Evolutionary conservation across 2,888 invertebrate genomes (phyloP), one percentile per base, ranked within the genome.

Genomic region (Apodemia duryi): DNA sequence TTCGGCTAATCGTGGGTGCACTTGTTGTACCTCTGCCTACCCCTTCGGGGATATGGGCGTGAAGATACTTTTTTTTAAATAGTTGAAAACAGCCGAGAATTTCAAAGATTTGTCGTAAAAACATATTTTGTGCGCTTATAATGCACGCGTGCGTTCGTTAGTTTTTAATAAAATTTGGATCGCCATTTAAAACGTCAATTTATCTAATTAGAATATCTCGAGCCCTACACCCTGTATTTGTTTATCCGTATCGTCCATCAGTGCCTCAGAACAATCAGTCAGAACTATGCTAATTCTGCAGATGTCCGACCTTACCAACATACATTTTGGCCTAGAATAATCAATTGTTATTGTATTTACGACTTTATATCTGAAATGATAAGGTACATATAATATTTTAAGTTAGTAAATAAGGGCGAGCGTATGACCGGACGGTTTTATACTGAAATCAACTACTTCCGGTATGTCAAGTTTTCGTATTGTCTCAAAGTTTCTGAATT

Each of bases 191-290:
- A 32, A n/a, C 32, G 6, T 57, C 57, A 57, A 57, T 32, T 35
- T 57, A 32, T 57, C 57, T 57, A 32, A 57, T 57, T 57, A 57
- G 32, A 57, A 57, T 57, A 57, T 57, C 57, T 57, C 13, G 10
- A 57, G 6, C 35, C n/a, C 13, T n/a, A 49, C 49, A 35, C 32
- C 32, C 32, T 35, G 57, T 57, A 35, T 57, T 57, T 57, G 57
- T 35, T 57, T 35, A 57, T 57, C 57, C 35, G 57, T 57, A 46
- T 49, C 49, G 51, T 63, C 63, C 32, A 63, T 63, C 66, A 63
- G 75, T 77, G 74, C 77, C 83, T 78, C 84, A 81, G 83, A 74
- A 84, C 85, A 84, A 86, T 86, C 83, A 80, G 83, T 85, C 84
- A 82, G 74, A 67, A 71, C 74, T 77, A 86, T 86, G 85, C 81